Percentiles rank a stretch among this genome's conserved stretches.
Conservation (phyloP, 2,113 vertebrate genomes). For the Nymphicus hollandicus region DNA sequence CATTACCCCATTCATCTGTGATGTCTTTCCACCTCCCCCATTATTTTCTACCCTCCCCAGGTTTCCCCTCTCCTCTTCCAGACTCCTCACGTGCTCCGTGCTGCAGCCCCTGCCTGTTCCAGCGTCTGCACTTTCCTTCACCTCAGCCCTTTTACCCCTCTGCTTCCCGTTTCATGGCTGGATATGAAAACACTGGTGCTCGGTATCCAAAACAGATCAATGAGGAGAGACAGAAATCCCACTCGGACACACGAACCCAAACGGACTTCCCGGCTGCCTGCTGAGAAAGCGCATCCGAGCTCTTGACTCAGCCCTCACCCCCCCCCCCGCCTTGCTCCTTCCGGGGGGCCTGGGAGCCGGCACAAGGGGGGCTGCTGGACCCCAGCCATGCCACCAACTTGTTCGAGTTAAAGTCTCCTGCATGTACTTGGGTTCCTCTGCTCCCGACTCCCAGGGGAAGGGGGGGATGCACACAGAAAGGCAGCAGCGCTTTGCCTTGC, state of each 20-base stretch:
- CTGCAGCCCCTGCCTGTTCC: background rate
- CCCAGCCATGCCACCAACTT: background rate
- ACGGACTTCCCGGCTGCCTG: background rate
- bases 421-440: background rate
- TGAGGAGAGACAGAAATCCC: background rate
- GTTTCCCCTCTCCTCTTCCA: background rate
- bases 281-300: background rate
- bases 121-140: background rate
- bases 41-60: background rate
- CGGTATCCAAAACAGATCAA: background rate
- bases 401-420: background rate
- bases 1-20: accelerated
- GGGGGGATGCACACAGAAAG: background rate
- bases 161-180: background rate
- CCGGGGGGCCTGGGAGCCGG: background rate
- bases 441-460: background rate
- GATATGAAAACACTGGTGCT: background rate
- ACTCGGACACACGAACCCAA: background rate
- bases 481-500: background rate
- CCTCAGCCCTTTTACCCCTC: background rate
- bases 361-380: background rate
- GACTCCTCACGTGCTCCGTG: background rate
- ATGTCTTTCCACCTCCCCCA: background rate
- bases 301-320: background rate
- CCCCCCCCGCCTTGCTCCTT: background rate